Evolutionary conservation across 2,797 vertebrate species (phyloP).

Genomic region (Trematomus bernacchii): DNA sequence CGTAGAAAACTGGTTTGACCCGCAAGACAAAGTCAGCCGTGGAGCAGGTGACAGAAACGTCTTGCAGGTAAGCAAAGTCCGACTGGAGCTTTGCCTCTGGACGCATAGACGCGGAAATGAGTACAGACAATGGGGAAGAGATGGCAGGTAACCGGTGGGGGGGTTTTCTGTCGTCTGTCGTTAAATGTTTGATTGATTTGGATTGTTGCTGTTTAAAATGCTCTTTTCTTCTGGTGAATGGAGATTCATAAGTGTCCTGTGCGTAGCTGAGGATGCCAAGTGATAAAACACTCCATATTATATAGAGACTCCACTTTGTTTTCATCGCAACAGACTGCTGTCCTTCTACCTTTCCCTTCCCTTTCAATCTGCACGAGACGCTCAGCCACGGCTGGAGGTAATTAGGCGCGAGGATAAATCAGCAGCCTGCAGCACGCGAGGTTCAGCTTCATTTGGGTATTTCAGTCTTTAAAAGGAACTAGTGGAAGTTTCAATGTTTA

Average conservation of each 20-base stretch:
- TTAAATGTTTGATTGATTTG: not conserved
- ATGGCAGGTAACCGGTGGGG: not conserved
- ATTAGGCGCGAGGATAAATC: conserved; percentile 44
- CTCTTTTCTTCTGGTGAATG: not conserved
- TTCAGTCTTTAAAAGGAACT: not conserved
- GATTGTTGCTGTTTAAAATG: conserved; percentile 15
- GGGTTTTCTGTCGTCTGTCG: not conserved
- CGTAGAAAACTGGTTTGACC: conserved; percentile 78
- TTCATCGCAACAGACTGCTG: conserved; percentile 63
- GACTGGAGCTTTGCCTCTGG: not conserved
- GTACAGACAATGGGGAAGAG: not conserved
- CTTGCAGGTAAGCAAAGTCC: conserved; percentile 37
- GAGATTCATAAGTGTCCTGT: conserved; percentile 18
- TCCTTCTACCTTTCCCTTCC: conserved; percentile 16
- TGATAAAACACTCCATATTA: conserved; percentile 61
- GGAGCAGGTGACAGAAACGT: conserved; percentile 80
- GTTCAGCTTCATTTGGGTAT: not conserved
- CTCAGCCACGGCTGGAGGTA: conserved; percentile 58
- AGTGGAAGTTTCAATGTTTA: not conserved
- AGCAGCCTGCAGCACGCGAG: not conserved
- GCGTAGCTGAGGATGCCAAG: conserved; percentile 29
- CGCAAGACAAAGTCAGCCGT: conserved; percentile 69
- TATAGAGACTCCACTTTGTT: conserved; percentile 53
- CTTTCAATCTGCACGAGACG: conserved; percentile 40
- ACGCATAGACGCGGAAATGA: not conserved